Base-by-base conservation (phyloP, 92 coral and sea anemone genomes). In the Phenganax marumi region DNA sequence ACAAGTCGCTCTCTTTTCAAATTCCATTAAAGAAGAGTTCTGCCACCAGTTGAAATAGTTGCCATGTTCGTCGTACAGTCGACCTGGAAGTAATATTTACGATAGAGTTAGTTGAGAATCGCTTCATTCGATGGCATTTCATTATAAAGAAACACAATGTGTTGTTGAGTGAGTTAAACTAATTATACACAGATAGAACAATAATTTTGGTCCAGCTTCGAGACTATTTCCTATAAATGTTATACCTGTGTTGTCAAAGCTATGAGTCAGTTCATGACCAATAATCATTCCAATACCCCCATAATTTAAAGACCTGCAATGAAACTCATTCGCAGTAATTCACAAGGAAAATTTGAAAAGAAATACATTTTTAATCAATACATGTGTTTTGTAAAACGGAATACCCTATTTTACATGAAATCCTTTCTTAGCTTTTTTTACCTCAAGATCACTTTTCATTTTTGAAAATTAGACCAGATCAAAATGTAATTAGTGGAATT, bases 181-280 rank as follows among this genome's bases (percentile, higher is more conserved):
- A 5, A 33, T 1, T 33, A 33, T n/a, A n/a, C n/a, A 33, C 2
- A 33, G 3, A 33, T 33, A 33, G 5, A 33, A 5, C 43, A 33
- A 33, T 33, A 33, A 33, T 33, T 33, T 33, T 33, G 43, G 43
- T 33, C 43, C 3, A 2, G 43, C n/a, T 22, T 3, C 16, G 19
- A 19, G 8, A 54, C 81, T 50, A 76, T 49, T 54, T 52, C 39
- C 64, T 48, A 51, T 46, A 21, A 50, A 43, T 12, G 8, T 0
- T 84, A 48, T 82, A 93, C 97, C 97, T 48, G 75, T 60, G 33
- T 88, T 77, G 70, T 90, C 97, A 82, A 91, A 90, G 17, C 97
- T 93, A 70, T 93, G 97, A 17, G 91, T 85, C 62, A 93, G 77
- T 81, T 93, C 97, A 80, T 93, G 97, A 3, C 93, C 97, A 79